Evolutionary conservation across 2,797 vertebrate genomes (phyloP).

Genomic region (Amazona ochrocephala): DNA sequence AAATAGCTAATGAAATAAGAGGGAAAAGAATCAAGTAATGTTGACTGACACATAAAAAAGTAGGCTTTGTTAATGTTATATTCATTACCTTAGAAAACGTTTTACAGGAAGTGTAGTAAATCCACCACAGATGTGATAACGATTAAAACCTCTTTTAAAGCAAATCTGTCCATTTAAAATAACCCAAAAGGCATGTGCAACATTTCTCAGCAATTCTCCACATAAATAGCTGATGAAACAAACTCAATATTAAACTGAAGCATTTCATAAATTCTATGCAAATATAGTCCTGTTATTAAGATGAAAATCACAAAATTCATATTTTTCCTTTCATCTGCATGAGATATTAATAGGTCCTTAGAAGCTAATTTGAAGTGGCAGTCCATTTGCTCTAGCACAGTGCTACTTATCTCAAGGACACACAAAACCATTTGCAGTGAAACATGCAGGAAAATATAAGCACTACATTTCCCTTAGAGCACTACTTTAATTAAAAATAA

Average conservation of each 20-base stretch:
- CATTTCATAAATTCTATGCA: not conserved
- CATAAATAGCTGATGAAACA: constrained; percentile 34
- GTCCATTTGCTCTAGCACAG: not conserved
- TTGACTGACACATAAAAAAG: constrained; percentile 36
- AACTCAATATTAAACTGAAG: not conserved
- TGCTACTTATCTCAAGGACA: not conserved
- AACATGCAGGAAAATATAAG: not conserved
- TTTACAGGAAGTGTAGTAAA: constrained; percentile 50
- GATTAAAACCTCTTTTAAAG: constrained; percentile 59
- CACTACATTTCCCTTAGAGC: not conserved
- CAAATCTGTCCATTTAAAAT: constrained; percentile 43
- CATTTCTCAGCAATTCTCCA: constrained; percentile 25
- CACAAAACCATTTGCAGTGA: not conserved
- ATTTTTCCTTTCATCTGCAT: not conserved
- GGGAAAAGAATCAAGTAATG: not conserved
- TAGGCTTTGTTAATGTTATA: constrained; percentile 24
- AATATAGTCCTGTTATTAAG: not conserved
- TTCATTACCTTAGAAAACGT: constrained; percentile 15
- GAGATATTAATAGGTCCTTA: not conserved
- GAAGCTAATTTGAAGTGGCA: not conserved
- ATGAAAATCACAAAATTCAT: not conserved
- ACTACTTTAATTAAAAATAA: not conserved
- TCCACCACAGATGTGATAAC: constrained; percentile 53
- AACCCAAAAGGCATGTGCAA: constrained; percentile 37
- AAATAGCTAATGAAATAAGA: not conserved